Evolutionary conservation across 2,797 vertebrate genomes (phyloP), one percentile per base, ranked within the genome.

Genomic region (Paguma larvata): DNA sequence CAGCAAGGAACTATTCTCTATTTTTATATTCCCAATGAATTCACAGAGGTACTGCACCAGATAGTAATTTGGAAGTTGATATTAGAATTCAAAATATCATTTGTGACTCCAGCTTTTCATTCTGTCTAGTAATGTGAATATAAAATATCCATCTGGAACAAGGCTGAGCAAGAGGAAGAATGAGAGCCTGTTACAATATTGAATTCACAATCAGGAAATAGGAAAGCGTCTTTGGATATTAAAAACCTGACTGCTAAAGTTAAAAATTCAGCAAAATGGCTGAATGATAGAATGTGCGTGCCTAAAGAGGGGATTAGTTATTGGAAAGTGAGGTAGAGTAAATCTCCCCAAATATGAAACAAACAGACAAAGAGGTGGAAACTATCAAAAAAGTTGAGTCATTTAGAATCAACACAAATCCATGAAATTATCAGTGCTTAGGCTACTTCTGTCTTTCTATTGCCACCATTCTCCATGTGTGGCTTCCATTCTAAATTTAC

Each of bases 71-170:
- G 41, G 63, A 90, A 80, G 32, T 32, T 67, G n/a, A 67, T 63
- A 92, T 91, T 7, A 68, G 44, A 95, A 93, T 80, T 87, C 72
- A 82, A 68, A 94, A 53, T 92, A 95, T 68, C 21, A 63, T 65
- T 96, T 85, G 38, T 30, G 87, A 53, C 46, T 91, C 41, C 44
- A 75, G 30, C 56, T 89, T 90, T 85, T 88, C 41, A 77, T 91
- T 91, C 56, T 85, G 19, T 63, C 30, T 2, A 38, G 25, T 89
- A 53, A 93, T 46, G 9, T 85, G 44, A 82, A 27, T 92, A 77
- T 56, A 56, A 92, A 94, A 79, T 91, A 77, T 68, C 38, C 63
- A 32, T 85, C 9, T 83, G 32, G 25, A 90, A 59, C 44, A 51
- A 18, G 89, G 34, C 44, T 95, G 14, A 77, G 23, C 7, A 87